phyloP scores from a whole-genome alignment of 2,888 invertebrate genomes.

The Cylindroiulus punctatus region DNA sequence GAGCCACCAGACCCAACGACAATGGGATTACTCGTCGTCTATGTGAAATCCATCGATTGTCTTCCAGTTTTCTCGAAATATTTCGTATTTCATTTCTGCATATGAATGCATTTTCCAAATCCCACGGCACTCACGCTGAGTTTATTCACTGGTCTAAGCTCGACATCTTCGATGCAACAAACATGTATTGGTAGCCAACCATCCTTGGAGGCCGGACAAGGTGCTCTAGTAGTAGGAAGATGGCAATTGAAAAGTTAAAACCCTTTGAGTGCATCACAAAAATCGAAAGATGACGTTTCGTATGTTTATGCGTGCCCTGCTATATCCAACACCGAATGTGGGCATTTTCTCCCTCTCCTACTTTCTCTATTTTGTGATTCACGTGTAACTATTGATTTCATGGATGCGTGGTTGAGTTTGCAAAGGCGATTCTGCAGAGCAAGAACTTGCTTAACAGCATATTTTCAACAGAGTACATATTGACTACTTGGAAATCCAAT shows the following conservation, averaged over 20 bases:
- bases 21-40: neutral
- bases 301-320: neutral
- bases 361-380: constrained; percentile 30
- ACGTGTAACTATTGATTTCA: constrained; percentile 43
- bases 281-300: neutral
- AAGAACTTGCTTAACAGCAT: constrained; percentile 47
- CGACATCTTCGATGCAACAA: neutral
- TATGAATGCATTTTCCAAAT: neutral
- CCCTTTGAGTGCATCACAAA: constrained; percentile 15
- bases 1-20: neutral
- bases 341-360: constrained; percentile 15
- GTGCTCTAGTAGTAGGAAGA: neutral
- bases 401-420: constrained; percentile 1
- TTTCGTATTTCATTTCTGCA: neutral
- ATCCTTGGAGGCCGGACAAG: neutral
- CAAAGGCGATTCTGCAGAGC: neutral
- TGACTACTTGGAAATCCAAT: constrained; percentile 50
- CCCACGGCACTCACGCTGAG: neutral
- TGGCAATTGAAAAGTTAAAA: neutral
- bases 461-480: constrained; percentile 48
- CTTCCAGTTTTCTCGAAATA: neutral
- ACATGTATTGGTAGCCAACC: neutral
- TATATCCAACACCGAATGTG: neutral
- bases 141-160: constrained; percentile 16
- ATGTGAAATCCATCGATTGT: neutral